A percentile compares a stretch with the other conserved stretches of the same genome.
phyloP scores from a whole-genome alignment of 2,888 invertebrate species.

The Nineta flava region DNA sequence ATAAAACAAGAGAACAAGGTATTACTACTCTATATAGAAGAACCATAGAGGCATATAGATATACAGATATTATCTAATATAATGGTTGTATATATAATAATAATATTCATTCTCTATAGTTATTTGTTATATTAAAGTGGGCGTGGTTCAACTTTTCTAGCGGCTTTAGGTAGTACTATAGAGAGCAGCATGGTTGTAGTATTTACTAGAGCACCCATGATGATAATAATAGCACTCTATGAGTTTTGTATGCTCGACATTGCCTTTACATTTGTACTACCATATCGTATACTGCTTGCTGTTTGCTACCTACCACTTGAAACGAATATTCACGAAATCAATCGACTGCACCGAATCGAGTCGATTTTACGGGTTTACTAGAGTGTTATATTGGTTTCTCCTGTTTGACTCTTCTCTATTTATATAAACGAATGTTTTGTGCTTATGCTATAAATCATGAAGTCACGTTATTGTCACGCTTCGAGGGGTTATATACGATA shows the following conservation, averaged over 20 bases:
- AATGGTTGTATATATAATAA: not conserved
- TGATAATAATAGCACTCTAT: too few species aligned
- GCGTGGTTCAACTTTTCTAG: not conserved
- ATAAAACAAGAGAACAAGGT: too few species aligned
- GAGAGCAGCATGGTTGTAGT: too few species aligned
- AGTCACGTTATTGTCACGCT: not conserved
- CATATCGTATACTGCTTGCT: not conserved
- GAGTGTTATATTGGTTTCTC: not conserved
- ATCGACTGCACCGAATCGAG: conserved; percentile 1
- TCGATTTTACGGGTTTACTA: not conserved
- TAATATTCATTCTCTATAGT: not conserved
- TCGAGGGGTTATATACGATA: too few species aligned
- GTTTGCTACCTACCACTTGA: not conserved
- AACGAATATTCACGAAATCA: not conserved
- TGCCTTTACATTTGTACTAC: too few species aligned
- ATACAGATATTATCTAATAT: not conserved
- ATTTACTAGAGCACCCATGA: too few species aligned
- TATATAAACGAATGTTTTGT: not conserved
- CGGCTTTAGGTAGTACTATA: not conserved
- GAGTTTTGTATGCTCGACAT: not conserved
- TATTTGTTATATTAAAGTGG: not conserved
- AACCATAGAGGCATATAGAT: not conserved
- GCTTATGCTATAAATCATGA: not conserved
- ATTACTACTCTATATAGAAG: too few species aligned
- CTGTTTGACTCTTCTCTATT: not conserved